Percentiles rank a stretch among this genome's conserved stretches.
Conservation (phyloP, 2,797 vertebrate species). For the Oreortyx pictus region DNA sequence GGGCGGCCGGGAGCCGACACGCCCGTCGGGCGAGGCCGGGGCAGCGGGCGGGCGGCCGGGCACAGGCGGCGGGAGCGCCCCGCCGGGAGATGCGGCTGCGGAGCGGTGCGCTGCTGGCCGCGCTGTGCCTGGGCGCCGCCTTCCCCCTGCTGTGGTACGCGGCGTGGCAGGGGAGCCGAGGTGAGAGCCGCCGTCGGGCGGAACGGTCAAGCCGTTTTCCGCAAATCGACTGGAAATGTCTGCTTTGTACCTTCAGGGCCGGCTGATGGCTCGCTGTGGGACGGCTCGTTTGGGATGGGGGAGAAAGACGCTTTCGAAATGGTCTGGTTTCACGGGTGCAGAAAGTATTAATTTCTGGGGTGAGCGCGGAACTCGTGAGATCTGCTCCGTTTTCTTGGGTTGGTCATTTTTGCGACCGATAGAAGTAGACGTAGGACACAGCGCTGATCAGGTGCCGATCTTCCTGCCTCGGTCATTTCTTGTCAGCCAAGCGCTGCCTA, state of each 20-base stretch:
- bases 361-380: not conserved
- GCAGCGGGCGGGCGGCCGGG: not conserved
- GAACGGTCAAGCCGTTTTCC: not conserved
- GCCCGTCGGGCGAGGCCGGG: no score
- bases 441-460: not conserved
- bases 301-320: not conserved
- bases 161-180: not conserved
- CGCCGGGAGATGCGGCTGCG: conserved; percentile 67
- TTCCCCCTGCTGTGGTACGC: conserved; percentile 49
- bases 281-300: not conserved
- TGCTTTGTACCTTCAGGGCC: not conserved
- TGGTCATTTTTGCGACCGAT: not conserved
- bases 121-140: conserved; percentile 39
- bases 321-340: not conserved
- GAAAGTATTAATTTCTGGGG: not conserved
- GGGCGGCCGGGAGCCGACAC: no score
- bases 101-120: conserved; percentile 8
- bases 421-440: accelerated
- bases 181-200: conserved; percentile 16
- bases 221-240: not conserved
- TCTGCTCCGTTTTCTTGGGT: not conserved
- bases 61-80: not conserved
- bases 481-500: accelerated
- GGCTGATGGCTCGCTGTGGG: accelerated
- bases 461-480: not conserved